Base-by-base conservation (phyloP, 2,797 vertebrate genomes). In the Borostomias antarcticus region DNA sequence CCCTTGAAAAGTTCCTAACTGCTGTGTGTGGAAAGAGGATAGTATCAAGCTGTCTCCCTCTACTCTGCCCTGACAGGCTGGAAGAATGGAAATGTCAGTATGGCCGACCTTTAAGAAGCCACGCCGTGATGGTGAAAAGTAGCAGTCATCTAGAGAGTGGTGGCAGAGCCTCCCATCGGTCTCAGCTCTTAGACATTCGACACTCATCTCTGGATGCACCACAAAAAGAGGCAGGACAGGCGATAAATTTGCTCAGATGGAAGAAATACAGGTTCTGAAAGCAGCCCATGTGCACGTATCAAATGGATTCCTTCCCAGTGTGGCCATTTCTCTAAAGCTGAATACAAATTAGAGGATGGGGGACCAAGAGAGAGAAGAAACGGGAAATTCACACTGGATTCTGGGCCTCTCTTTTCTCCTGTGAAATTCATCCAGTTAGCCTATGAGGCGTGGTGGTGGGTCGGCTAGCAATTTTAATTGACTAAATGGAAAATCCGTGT, bases 191-290 rank as follows among this genome's bases (percentile, higher is more conserved):
- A 77, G 74, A 81, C 75, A 85, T 79, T 82, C 85, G 81, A 85
- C 86, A 80, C 75, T 85, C 81, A 68, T 87, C 86, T 79, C 66
- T 69, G 53, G 57, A 77, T 29, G 59, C 69, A 1, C 62, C 78
- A 80, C 82, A 88, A 89, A 88, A 75, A 79, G 80, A 72, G 76
- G 69, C 29, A 72, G 74, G 85, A 87, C 84, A 85, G 73, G 77
- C 77, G 72, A 85, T 86, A 88, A 58, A 88, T 87, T 86, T 79
- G 73, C 70, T 62, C 66, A 74, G 78, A 85, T 73, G 77, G 78
- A 81, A 78, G 81, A 89, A 89, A 86, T 88, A 76, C 78, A 79
- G 83, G 79, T 89, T 89, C 76, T 85, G 82, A 87, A 89, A 87
- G 84, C 85, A 69, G 84, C 86, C 84, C 17, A 65, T 80, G 82